These are phyloP conservation scores for Polyergus mexicanus DNA, from an alignment of 1,140 invertebrate genomes.

Conservation along the genomic window DNA sequence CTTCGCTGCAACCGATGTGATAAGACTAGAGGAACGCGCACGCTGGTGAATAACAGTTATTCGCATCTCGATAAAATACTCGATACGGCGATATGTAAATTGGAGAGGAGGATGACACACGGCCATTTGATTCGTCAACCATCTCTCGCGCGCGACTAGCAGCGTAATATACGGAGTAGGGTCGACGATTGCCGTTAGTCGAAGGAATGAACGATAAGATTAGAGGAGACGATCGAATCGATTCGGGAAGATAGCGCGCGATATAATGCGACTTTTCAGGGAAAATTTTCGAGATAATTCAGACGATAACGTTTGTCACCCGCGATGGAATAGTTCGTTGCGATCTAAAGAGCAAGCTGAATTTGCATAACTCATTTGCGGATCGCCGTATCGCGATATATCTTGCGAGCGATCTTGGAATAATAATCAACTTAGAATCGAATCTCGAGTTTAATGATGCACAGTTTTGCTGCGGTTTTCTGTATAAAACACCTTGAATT, in stretches of 20 bases:
- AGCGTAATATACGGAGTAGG: background rate
- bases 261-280: background rate
- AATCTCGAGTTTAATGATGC: background rate
- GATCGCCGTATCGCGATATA: constrained; percentile 25
- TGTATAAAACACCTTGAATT: constrained; percentile 2
- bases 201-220: constrained; percentile 21
- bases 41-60: constrained; percentile 39
- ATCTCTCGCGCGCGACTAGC: constrained; percentile 22
- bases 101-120: constrained; percentile 32
- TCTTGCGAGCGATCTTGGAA: constrained; percentile 21
- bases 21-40: constrained; percentile 3
- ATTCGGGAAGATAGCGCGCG: background rate
- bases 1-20: constrained; percentile 1
- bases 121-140: constrained; percentile 19
- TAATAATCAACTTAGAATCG: constrained; percentile 32
- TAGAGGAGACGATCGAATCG: constrained; percentile 20
- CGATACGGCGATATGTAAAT: constrained; percentile 38
- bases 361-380: constrained; percentile 57
- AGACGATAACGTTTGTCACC: constrained; percentile 54
- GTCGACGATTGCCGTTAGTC: constrained; percentile 48
- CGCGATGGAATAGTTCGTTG: background rate
- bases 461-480: background rate
- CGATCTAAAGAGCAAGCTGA: background rate
- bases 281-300: constrained; percentile 47
- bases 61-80: constrained; percentile 3